Evolutionary conservation across 2,797 vertebrate species (phyloP).

Genomic region (Knipowitschia caucasica): DNA sequence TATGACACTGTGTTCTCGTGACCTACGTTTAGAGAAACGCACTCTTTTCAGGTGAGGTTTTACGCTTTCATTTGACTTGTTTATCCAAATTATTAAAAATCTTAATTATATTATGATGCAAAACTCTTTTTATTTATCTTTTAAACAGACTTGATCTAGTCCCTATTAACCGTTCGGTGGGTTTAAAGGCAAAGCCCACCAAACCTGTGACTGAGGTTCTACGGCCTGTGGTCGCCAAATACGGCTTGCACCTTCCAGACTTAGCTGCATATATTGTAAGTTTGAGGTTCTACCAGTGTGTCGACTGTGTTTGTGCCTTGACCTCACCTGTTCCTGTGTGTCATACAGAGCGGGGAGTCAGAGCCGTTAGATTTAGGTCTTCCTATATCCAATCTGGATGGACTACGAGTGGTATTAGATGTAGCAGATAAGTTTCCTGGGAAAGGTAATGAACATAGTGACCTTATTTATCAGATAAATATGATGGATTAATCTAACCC

Average conservation of each 20-base stretch:
- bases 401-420: slow-evolving; percentile 91
- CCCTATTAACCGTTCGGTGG: slow-evolving; percentile 96
- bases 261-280: slow-evolving; percentile 93
- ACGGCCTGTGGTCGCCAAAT: slow-evolving; percentile 94
- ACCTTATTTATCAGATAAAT: neutral
- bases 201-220: slow-evolving; percentile 97
- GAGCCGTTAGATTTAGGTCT: slow-evolving; percentile 93
- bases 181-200: slow-evolving; percentile 96
- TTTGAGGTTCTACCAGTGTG: slow-evolving; percentile 26
- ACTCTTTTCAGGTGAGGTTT: slow-evolving; percentile 87
- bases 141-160: slow-evolving; percentile 93
- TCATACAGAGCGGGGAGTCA: slow-evolving; percentile 87
- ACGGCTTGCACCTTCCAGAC: slow-evolving; percentile 89
- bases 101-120: neutral
- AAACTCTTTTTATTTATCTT: too few species aligned
- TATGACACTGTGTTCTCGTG: slow-evolving; percentile 89
- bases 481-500: neutral
- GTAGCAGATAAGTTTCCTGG: slow-evolving; percentile 77
- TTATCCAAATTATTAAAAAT: neutral
- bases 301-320: neutral
- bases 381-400: slow-evolving; percentile 96
- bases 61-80: neutral
- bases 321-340: slow-evolving; percentile 33
- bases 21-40: slow-evolving; percentile 92
- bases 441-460: slow-evolving; percentile 77